Percentiles rank a stretch among this genome's conserved stretches.
Conservation (phyloP, 2,888 invertebrate genomes). For the Ypsolopha scabrella region DNA sequence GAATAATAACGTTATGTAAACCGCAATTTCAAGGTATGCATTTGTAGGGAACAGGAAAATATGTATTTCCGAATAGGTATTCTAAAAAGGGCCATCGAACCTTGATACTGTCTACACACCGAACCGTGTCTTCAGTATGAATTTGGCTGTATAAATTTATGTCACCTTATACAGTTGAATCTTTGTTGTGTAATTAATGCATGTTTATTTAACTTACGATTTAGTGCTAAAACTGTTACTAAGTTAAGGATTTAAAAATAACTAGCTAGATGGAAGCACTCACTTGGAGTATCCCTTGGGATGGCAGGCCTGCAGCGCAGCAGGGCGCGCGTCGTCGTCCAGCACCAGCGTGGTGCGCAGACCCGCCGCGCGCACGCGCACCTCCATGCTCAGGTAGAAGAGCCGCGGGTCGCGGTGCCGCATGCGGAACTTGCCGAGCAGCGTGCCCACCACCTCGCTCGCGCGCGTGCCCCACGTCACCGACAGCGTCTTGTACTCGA, state of each 20-base stretch:
- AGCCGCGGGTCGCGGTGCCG: conserved; percentile 92
- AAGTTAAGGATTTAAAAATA: not conserved
- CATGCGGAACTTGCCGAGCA: conserved; percentile 91
- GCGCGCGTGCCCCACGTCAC: conserved; percentile 91
- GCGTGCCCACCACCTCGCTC: conserved; percentile 85
- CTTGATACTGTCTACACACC: too few relatives aligned
- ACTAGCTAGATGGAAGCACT: conserved; percentile 22
- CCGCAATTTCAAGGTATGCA: too few relatives aligned
- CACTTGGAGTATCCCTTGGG: conserved; percentile 93
- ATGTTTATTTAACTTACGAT: too few relatives aligned
- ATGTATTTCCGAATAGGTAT: too few relatives aligned
- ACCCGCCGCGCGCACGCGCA: conserved; percentile 86
- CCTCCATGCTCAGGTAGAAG: conserved; percentile 95
- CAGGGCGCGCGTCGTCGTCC: conserved; percentile 90
- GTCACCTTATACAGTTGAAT: too few relatives aligned
- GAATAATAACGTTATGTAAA: too few relatives aligned
- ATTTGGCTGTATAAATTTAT: too few relatives aligned
- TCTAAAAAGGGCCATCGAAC: too few relatives aligned
- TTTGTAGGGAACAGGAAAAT: too few relatives aligned
- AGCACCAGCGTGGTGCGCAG: conserved; percentile 84
- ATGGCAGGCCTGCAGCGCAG: conserved; percentile 93
- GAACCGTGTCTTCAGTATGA: too few relatives aligned
- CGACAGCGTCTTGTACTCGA: conserved; percentile 95
- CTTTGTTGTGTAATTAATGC: too few relatives aligned
- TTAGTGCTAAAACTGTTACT: too few relatives aligned